phyloP scores from a whole-genome alignment of 2,888 invertebrate species.

The Brachypterus glaber region DNA sequence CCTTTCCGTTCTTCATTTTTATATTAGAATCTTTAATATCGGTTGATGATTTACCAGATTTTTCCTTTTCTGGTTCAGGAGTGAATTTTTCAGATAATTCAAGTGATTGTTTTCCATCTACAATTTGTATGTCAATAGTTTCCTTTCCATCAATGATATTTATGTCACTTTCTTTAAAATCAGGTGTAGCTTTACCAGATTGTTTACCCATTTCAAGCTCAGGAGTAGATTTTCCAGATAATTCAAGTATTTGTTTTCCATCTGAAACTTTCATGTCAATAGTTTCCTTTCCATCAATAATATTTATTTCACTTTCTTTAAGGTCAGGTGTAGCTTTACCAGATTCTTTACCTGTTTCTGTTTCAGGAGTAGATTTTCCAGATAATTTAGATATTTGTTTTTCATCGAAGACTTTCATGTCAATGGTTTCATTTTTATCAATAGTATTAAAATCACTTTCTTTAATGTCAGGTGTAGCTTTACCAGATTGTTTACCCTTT shows the following conservation, averaged over 20 bases:
- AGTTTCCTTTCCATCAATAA: no score
- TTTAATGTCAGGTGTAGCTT: conserved; percentile 12
- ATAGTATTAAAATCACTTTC: conserved; percentile 5
- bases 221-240: conserved; percentile 12
- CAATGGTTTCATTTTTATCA: conserved; percentile 5
- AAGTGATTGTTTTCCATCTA: not conserved
- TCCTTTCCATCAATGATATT: conserved; percentile 4
- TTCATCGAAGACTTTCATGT: conserved; percentile 4
- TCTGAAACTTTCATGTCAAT: no score
- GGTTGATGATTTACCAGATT: not conserved
- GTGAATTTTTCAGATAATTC: conserved; percentile 23
- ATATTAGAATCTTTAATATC: not conserved
- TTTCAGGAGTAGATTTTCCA: conserved; percentile 28
- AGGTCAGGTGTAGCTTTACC: conserved; percentile 24
- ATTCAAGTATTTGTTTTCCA: not conserved
- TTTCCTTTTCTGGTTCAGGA: conserved; percentile 19
- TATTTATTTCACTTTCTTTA: conserved; percentile 9
- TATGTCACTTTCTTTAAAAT: not conserved
- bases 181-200: conserved; percentile 2
- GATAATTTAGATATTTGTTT: not conserved
- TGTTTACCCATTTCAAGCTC: conserved; percentile 7
- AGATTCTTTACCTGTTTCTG: conserved; percentile 11
- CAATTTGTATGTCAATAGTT: conserved; percentile 4
- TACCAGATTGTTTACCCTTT: conserved; percentile 12
- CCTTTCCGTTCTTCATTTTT: no score